Conservation (phyloP, 2,113 vertebrate genomes). For the Riparia riparia region DNA sequence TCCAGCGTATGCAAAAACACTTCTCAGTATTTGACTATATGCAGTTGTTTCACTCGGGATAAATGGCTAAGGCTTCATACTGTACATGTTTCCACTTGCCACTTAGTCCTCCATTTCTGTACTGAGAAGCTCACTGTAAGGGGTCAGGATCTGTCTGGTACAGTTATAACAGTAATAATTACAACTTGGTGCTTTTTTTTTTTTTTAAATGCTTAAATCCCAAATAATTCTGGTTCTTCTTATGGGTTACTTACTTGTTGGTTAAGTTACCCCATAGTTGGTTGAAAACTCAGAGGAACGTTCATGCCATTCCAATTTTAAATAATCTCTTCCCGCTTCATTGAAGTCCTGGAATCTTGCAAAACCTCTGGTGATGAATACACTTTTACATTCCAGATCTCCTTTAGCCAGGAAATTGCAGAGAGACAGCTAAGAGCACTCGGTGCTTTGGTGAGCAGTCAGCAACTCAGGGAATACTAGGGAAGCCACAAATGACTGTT, state of each 20-base stretch:
- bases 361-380: constrained; percentile 56
- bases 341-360: constrained; percentile 47
- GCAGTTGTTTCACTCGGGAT: background rate
- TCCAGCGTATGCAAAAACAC: background rate
- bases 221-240: background rate
- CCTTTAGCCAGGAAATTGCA: constrained; percentile 49
- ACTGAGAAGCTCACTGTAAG: background rate
- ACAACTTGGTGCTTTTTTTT: background rate
- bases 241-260: background rate
- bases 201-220: background rate
- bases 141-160: background rate
- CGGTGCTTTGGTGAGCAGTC: constrained; percentile 23
- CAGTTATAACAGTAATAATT: background rate
- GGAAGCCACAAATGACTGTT: constrained; percentile 24
- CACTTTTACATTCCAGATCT: constrained; percentile 51
- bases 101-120: background rate
- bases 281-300: background rate
- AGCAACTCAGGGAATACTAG: background rate
- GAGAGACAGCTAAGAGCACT: background rate
- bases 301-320: constrained; percentile 25
- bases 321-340: constrained; percentile 41
- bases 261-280: background rate
- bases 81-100: background rate
- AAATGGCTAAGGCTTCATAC: background rate
- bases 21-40: background rate